Evolutionary conservation across 2,113 vertebrate genomes (phyloP).

Genomic region (Dascyllus trimaculatus): DNA sequence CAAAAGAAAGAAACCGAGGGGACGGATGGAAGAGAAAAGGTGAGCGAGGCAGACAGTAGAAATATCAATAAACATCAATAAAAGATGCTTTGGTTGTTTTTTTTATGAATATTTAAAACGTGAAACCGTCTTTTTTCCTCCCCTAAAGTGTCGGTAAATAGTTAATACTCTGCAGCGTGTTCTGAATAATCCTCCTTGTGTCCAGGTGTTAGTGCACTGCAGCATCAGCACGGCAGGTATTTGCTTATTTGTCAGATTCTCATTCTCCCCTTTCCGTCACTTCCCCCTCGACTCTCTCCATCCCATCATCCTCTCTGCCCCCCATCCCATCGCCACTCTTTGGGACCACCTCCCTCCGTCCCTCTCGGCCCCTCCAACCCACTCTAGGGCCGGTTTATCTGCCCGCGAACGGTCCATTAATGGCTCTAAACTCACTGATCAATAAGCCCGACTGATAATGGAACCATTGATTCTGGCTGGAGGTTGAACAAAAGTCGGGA

Average conservation of each 20-base stretch:
- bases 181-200: constrained; percentile 1
- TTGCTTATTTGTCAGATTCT: constrained; percentile 21
- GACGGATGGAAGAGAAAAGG: constrained; percentile 31
- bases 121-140: neutral
- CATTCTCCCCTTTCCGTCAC: neutral
- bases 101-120: neutral
- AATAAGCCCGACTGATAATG: constrained; percentile 50
- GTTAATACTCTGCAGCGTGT: neutral
- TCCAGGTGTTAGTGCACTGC: constrained; percentile 15
- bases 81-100: neutral
- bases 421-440: constrained; percentile 51
- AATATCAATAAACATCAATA: neutral
- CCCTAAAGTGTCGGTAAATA: neutral
- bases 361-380: too few relatives aligned
- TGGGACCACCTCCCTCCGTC: constrained; percentile 8
- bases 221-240: constrained; percentile 14
- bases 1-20: constrained; percentile 60
- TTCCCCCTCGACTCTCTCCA: neutral
- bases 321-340: neutral
- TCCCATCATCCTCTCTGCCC: neutral
- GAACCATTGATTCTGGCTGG: constrained; percentile 54
- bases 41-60: neutral
- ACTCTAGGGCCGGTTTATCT: constrained; percentile 46
- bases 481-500: constrained; percentile 38
- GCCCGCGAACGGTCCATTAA: constrained; percentile 37